Evolutionary conservation across 2,888 invertebrate genomes (phyloP), one percentile per base, ranked within the genome.

Genomic region (Papilio elwesi): DNA sequence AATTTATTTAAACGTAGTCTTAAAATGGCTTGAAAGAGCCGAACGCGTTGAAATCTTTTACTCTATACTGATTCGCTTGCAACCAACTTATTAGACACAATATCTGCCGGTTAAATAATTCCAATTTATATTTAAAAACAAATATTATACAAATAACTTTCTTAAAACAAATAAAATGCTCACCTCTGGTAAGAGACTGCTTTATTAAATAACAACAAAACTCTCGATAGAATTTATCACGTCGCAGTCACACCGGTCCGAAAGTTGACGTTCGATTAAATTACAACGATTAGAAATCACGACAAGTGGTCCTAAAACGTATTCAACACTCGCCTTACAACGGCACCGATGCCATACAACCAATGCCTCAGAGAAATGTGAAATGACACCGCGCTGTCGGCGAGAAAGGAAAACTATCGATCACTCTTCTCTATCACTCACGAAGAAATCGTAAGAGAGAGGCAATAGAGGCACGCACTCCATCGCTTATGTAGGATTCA

Each of bases 331-430:
- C 26, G 84, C 82, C 87, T 88, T 87, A 83, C 84, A 85, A 80
- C 86, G 80, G 87, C 87, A 91, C 93, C 91, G 92, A 87, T 89
- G 89, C 87, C 88, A 83, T 83, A 83, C 81, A 81, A 82, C 87
- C 80, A 79, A 80, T 74, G 78, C 82, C 77, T 82, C 86, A 82
- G 89, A 91, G 93, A 93, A 93, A 93, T 91, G 91, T 88, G 85
- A 85, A 83, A 83, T 87, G 91, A 90, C 90, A 91, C 89, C 86
- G 79, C 81, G 82, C 84, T 78, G 75, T 76, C 77, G 78, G 70
- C 83, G 89, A 90, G 93, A 93, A 92, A 92, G 90, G 91, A 91
- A 92, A 91, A 90, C 90, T 85, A 83, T 74, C 80, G 74, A 80
- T 76, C 74, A 75, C 76, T 48, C 80, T 74, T 91, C 92, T 87